A percentile compares a stretch with the other conserved stretches of the same genome.
phyloP scores from a whole-genome alignment of 1,140 invertebrate genomes.

The Drosophila pseudoobscura region DNA sequence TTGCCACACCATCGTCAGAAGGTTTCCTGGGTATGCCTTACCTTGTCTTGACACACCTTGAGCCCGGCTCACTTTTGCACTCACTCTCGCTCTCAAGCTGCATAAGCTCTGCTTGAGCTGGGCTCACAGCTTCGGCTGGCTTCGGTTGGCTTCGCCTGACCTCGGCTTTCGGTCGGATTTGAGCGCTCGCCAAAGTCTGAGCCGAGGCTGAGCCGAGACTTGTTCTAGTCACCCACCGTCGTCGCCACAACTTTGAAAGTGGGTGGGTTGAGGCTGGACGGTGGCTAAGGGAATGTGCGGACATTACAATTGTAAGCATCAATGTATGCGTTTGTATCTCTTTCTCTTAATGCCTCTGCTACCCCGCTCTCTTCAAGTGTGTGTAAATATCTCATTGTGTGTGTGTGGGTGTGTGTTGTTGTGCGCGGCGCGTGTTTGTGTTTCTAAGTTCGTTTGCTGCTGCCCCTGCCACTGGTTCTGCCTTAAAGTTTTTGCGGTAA shows the following conservation, averaged over 20 bases:
- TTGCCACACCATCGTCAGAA: neutral
- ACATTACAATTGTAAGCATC: conserved; percentile 61
- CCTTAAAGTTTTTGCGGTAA: conserved; percentile 78
- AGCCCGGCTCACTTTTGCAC: no score
- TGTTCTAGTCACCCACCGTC: no score
- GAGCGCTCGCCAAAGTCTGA: no score
- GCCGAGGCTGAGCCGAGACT: no score
- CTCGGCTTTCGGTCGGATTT: no score
- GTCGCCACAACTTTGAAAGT: no score
- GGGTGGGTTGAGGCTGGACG: conserved; percentile 23
- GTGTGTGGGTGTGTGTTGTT: conserved; percentile 29
- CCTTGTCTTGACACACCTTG: no score
- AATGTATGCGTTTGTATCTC: conserved; percentile 45
- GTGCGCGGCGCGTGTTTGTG: conserved; percentile 69
- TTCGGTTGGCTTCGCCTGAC: no score
- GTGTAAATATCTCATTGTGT: conserved; percentile 37
- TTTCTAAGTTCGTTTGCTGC: conserved; percentile 72
- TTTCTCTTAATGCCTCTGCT: conserved; percentile 4
- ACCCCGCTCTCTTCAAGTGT: conserved; percentile 9
- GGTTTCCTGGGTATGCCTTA: no score
- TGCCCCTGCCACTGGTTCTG: conserved; percentile 35
- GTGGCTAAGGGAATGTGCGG: conserved; percentile 15
- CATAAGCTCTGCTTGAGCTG: no score
- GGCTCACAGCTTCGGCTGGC: no score
- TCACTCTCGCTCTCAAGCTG: no score